Evolutionary conservation across 1,140 invertebrate genomes (phyloP), one percentile per base, ranked within the genome.

Genomic region (Ladona fulva): DNA sequence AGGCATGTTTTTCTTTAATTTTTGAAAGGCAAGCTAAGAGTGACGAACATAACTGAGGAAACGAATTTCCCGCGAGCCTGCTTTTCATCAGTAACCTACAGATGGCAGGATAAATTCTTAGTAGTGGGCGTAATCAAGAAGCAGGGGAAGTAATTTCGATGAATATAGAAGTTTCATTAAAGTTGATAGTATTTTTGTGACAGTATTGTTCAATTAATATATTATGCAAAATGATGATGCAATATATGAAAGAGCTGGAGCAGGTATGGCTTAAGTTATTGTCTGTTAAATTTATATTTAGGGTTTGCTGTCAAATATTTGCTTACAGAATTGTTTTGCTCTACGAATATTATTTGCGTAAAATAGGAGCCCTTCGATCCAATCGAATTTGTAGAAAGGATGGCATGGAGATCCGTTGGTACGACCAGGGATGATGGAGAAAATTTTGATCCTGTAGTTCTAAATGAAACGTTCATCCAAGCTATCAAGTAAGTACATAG

Each of bases 331-430:
- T 5, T 37, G 8, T 37, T 1, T n/a, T 37, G 8, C 1, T 37
- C 29, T 5, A 37, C n/a, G 8, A 37, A 37, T 37, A 37, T 37
- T 37, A 37, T 52, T 78, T 77, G n/a, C 22, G 25, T 80, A 82
- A 83, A 84, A 79, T 80, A 95, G 95, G 96, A 98, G 83, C 95
- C 96, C 0, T 99, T 98, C 86, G 95, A 98, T 88, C 91, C 95
- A 25, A 94, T 96, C 85, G 97, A 98, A 83, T 99, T 99, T 90
- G 96, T 99, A 0, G 97, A 99, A 86, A 88, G 96, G 78, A 87
- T 99, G 80, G 97, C 97, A 78, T 97, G 97, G 92, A 89, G 96
- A 82, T 95, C 95, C 52, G 94, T 95, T 81, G 92, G 91, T 80
- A 94, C 95, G 82, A 90, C 89, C 42, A 89, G 88, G 24, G 86